phyloP scores from a whole-genome alignment of 2,888 invertebrate species.

The Drosophila antonietae region DNA sequence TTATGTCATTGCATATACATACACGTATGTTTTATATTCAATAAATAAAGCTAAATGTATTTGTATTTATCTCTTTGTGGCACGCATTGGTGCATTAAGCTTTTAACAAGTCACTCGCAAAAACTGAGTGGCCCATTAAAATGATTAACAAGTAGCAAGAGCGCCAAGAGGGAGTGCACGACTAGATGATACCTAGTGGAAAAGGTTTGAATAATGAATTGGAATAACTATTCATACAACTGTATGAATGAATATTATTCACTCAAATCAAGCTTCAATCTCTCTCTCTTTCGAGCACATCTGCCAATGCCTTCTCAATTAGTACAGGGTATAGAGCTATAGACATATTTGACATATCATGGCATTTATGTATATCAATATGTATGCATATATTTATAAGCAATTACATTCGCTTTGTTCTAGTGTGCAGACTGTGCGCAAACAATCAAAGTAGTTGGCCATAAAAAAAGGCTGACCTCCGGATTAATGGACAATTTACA shows the following conservation, averaged over 20 bases:
- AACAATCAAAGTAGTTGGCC: slow-evolving; percentile 66
- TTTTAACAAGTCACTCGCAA: slow-evolving; percentile 47
- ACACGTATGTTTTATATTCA: slow-evolving; percentile 17
- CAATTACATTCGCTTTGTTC: slow-evolving; percentile 22
- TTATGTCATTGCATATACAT: slow-evolving; percentile 7
- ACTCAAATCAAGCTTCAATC: not conserved
- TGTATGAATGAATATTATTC: too few relatives aligned
- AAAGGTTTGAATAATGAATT: too few relatives aligned
- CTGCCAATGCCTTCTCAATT: not conserved
- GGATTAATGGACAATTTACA: slow-evolving; percentile 63
- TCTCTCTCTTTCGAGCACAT: not conserved
- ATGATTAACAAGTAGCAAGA: slow-evolving; percentile 56
- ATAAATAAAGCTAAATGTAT: slow-evolving; percentile 56
- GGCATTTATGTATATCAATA: slow-evolving; percentile 7
- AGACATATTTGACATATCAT: not conserved
- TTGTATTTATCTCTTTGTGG: slow-evolving; percentile 20
- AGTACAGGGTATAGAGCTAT: not conserved
- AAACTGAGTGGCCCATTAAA: slow-evolving; percentile 64
- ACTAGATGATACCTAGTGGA: not conserved
- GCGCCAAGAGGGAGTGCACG: not conserved
- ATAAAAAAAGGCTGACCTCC: slow-evolving; percentile 42
- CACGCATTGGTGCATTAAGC: slow-evolving; percentile 61
- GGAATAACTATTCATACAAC: too few relatives aligned
- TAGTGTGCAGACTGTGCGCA: slow-evolving; percentile 31
- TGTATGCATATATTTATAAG: slow-evolving; percentile 5